These are phyloP conservation scores for Mus minutoides DNA, from an alignment of 2,797 vertebrate genomes.

Conservation along the genomic window DNA sequence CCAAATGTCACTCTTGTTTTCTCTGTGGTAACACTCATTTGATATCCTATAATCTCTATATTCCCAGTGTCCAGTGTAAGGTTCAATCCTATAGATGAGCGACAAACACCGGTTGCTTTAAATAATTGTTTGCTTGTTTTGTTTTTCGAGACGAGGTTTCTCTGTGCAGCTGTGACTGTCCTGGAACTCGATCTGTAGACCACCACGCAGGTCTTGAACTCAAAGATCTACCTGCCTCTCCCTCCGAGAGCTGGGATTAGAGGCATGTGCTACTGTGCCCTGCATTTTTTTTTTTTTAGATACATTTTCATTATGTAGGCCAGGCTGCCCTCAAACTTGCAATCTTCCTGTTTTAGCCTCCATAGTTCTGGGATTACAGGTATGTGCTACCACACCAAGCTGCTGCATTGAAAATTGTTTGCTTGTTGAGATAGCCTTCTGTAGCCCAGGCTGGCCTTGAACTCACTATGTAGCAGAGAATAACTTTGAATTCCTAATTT, in stretches of 20 bases:
- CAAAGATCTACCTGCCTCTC: background rate
- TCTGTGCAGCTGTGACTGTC: background rate
- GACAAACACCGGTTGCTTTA: background rate
- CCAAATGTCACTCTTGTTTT: background rate
- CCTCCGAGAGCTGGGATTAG: background rate
- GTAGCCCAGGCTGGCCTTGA: background rate
- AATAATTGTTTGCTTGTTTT: background rate
- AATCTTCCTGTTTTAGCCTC: background rate
- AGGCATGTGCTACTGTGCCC: background rate
- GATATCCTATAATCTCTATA: background rate
- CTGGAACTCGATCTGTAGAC: background rate
- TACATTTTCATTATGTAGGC: background rate
- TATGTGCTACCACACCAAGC: background rate
- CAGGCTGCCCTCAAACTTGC: background rate
- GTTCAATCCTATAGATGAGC: background rate
- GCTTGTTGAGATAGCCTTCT: background rate
- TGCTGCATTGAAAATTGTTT: background rate
- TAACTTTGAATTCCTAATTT: background rate
- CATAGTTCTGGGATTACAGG: background rate
- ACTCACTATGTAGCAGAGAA: background rate
- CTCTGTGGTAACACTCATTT: background rate
- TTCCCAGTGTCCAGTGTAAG: too few relatives aligned
- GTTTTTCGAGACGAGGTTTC: background rate
- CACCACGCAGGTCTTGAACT: background rate
- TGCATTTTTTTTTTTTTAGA: too few relatives aligned